These are phyloP conservation scores for Eulacestoma nigropectus DNA, from an alignment of 2,113 vertebrate species.

Conservation along the genomic window DNA sequence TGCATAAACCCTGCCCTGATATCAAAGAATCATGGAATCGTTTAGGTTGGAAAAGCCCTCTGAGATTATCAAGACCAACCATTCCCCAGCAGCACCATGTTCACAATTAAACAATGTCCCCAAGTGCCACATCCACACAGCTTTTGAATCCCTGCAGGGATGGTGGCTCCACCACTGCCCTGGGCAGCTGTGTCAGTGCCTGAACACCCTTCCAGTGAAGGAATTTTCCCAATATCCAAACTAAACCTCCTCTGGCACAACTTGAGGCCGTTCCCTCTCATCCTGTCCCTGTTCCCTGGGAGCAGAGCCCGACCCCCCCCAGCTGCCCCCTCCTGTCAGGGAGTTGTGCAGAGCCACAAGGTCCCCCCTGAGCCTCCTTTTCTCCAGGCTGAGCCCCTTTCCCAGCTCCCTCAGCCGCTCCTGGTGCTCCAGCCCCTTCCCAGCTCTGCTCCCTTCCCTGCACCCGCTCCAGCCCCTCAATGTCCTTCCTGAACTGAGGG, in stretches of 20 bases:
- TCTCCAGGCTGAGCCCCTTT: not conserved
- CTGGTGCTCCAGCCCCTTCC: not conserved
- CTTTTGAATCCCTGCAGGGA: not conserved
- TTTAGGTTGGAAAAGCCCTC: not conserved
- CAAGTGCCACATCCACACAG: accelerated
- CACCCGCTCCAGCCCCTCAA: accelerated
- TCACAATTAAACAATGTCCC: not conserved
- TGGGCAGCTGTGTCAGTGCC: not conserved
- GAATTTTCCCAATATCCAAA: not conserved
- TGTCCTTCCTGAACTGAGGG: accelerated
- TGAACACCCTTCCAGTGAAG: accelerated
- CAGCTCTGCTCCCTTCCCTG: not conserved
- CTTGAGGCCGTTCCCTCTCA: accelerated
- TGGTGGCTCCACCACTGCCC: not conserved
- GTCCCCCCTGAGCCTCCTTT: not conserved
- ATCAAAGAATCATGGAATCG: not conserved
- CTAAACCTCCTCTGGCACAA: not conserved
- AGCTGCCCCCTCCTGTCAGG: not conserved
- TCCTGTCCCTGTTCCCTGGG: not conserved
- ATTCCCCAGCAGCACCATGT: not conserved
- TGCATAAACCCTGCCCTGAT: not conserved
- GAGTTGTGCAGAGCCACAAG: not conserved
- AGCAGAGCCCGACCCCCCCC: accelerated
- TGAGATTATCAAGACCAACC: not conserved
- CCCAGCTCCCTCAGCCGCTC: not conserved